Conservation (phyloP, 2,888 invertebrate species). For the Galerucella pusilla region DNA sequence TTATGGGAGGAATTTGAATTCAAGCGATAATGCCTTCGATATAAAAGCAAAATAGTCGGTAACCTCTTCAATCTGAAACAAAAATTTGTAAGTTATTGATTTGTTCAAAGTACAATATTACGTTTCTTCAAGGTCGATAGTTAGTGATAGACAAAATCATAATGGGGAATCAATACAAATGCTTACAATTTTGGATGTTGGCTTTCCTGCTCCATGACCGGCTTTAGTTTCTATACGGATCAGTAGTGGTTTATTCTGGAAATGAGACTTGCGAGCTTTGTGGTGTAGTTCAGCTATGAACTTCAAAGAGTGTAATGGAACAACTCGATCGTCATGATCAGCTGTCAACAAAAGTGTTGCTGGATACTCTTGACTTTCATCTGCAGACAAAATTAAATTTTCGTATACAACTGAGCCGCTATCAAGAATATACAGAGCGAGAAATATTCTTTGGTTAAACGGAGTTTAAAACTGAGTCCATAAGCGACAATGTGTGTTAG, state of each 20-base stretch:
- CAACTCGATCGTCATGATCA: slow-evolving; percentile 98
- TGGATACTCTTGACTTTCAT: slow-evolving; percentile 77
- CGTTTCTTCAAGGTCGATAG: no score
- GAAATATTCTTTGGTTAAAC: no score
- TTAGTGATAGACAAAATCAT: no score
- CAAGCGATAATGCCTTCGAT: slow-evolving; percentile 75
- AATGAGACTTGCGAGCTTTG: slow-evolving; percentile 69
- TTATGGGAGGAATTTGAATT: slow-evolving; percentile 32
- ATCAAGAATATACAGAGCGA: neutral
- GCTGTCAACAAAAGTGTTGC: slow-evolving; percentile 93
- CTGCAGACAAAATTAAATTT: slow-evolving; percentile 3
- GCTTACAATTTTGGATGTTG: slow-evolving; percentile 89
- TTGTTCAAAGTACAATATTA: no score
- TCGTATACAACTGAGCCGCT: neutral
- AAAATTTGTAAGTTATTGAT: slow-evolving; percentile 33
- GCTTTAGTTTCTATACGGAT: slow-evolving; percentile 94
- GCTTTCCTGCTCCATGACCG: slow-evolving; percentile 97
- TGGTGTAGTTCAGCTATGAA: slow-evolving; percentile 92
- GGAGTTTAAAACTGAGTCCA: no score
- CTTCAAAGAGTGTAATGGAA: slow-evolving; percentile 96
- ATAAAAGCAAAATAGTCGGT: slow-evolving; percentile 91
- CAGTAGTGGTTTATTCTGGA: slow-evolving; percentile 87
- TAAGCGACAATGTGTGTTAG: no score
- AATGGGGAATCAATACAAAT: slow-evolving; percentile 15
- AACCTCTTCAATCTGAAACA: slow-evolving; percentile 88